phyloP scores from a whole-genome alignment of 2,888 invertebrate species.

The Oligia latruncula region DNA sequence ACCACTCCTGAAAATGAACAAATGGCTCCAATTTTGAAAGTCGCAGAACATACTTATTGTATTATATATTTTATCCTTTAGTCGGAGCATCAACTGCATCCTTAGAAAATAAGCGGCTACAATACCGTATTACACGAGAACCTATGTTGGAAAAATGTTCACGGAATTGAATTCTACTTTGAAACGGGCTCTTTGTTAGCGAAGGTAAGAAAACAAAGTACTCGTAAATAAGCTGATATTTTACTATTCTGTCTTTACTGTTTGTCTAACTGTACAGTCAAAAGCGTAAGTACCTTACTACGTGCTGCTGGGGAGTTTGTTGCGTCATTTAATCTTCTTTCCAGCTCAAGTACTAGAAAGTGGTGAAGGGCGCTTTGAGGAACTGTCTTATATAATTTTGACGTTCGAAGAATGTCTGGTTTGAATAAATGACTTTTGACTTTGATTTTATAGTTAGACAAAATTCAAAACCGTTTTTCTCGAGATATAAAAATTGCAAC shows the following conservation, averaged over 20 bases:
- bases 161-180: conserved; percentile 76
- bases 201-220: conserved; percentile 72
- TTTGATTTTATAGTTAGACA: neutral
- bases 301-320: neutral
- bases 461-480: neutral
- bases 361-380: neutral
- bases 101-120: conserved; percentile 66
- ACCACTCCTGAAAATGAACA: conserved; percentile 48
- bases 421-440: neutral
- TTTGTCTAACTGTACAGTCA: conserved; percentile 39
- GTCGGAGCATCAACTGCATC: conserved; percentile 68
- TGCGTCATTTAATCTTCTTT: neutral
- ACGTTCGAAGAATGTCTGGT: neutral
- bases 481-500: neutral
- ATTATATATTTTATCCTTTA: conserved; percentile 59
- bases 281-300: neutral
- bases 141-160: conserved; percentile 70
- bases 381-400: neutral
- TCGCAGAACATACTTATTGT: conserved; percentile 34
- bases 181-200: conserved; percentile 73
- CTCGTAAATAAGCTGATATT: conserved; percentile 73
- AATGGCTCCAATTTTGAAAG: conserved; percentile 53
- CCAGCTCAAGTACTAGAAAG: neutral
- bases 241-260: conserved; percentile 62
- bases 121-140: conserved; percentile 62